These are phyloP conservation scores for Sycophaga agraensis DNA, from an alignment of 1,140 invertebrate genomes.

Conservation along the genomic window DNA sequence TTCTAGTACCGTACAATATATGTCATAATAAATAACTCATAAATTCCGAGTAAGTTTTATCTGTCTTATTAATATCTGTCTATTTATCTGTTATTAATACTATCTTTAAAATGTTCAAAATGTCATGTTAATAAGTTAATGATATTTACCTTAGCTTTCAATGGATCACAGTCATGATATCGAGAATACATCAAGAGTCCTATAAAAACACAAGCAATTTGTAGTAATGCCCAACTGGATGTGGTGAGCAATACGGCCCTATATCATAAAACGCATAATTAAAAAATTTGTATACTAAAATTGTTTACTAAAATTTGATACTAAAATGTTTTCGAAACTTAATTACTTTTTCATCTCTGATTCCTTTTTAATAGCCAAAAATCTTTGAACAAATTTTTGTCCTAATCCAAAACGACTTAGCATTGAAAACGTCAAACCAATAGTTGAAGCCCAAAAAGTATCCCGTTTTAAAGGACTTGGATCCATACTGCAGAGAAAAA, in stretches of 20 bases:
- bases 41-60: too few relatives aligned
- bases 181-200: constrained; percentile 65
- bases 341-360: constrained; percentile 25
- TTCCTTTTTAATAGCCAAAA: constrained; percentile 44
- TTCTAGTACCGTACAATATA: too few relatives aligned
- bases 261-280: neutral
- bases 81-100: too few relatives aligned
- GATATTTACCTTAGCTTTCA: constrained; percentile 41
- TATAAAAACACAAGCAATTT: constrained; percentile 40
- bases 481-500: constrained; percentile 54
- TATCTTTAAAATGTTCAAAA: too few relatives aligned
- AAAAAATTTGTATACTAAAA: neutral
- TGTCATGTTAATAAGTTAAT: too few relatives aligned
- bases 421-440: constrained; percentile 63
- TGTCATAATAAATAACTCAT: too few relatives aligned
- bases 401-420: constrained; percentile 64
- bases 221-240: constrained; percentile 51
- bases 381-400: constrained; percentile 69
- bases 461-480: constrained; percentile 61
- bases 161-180: constrained; percentile 66
- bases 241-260: constrained; percentile 44
- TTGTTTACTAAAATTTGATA: too few relatives aligned
- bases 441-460: constrained; percentile 62
- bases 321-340: constrained; percentile 7
- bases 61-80: too few relatives aligned